These are phyloP conservation scores for Larimichthys polyactis DNA, from an alignment of 2,113 vertebrate genomes.

Conservation along the genomic window DNA sequence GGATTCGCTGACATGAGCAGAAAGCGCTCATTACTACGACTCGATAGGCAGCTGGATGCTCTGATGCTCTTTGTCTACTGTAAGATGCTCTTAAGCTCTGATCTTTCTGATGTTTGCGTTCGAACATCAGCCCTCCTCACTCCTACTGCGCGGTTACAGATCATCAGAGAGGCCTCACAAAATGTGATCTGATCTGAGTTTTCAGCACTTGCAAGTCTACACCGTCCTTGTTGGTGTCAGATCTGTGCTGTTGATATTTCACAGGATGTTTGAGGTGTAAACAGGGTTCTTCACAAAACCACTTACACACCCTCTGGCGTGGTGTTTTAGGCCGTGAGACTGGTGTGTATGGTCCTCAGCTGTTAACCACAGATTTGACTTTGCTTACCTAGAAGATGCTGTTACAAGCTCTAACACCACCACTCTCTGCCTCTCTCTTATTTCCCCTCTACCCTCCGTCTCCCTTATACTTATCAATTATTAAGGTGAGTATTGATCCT, in stretches of 20 bases:
- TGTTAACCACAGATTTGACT: slow-evolving; percentile 84
- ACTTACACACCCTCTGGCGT: slow-evolving; percentile 58
- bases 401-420: slow-evolving; percentile 75
- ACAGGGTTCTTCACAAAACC: slow-evolving; percentile 66
- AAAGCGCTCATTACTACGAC: slow-evolving; percentile 74
- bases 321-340: slow-evolving; percentile 45
- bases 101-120: slow-evolving; percentile 24
- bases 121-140: not conserved
- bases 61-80: slow-evolving; percentile 73
- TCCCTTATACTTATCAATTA: slow-evolving; percentile 86
- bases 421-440: slow-evolving; percentile 61
- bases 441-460: slow-evolving; percentile 62
- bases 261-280: slow-evolving; percentile 69
- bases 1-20: slow-evolving; percentile 82
- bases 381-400: slow-evolving; percentile 82
- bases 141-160: not conserved
- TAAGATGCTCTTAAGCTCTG: slow-evolving; percentile 41
- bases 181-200: slow-evolving; percentile 30
- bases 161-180: not conserved
- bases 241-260: slow-evolving; percentile 52
- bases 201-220: slow-evolving; percentile 44
- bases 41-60: slow-evolving; percentile 56
- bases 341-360: slow-evolving; percentile 71
- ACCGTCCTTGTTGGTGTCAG: slow-evolving; percentile 34
- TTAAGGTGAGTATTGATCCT: slow-evolving; percentile 86